Evolutionary conservation across 2,797 vertebrate species (phyloP).

Genomic region (Melanotaenia trifasciata): DNA sequence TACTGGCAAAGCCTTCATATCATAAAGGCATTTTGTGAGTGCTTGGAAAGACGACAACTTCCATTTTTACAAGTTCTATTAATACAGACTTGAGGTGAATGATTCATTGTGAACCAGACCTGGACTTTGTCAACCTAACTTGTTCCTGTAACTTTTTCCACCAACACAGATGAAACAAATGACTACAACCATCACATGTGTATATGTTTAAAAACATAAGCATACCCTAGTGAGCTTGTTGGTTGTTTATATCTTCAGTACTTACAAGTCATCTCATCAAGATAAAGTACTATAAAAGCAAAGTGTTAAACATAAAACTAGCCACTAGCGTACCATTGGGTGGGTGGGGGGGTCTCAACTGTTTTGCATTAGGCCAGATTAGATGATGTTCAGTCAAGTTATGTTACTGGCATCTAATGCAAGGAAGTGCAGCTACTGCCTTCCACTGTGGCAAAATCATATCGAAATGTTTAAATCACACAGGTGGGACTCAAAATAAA

Average conservation of each 20-base stretch:
- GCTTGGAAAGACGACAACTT: slow-evolving; percentile 68
- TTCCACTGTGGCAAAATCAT: slow-evolving; percentile 1
- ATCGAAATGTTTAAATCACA: slow-evolving; percentile 59
- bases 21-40: slow-evolving; percentile 62
- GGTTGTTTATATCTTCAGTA: slow-evolving; percentile 26
- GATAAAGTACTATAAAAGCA: slow-evolving; percentile 51
- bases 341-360: slow-evolving; percentile 25
- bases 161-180: slow-evolving; percentile 54
- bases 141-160: slow-evolving; percentile 75
- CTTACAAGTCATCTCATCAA: slow-evolving; percentile 38
- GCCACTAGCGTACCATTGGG: slow-evolving; percentile 33
- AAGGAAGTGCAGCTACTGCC: slow-evolving; percentile 39
- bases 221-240: slow-evolving; percentile 39
- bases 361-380: slow-evolving; percentile 53
- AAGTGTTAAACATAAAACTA: slow-evolving; percentile 32
- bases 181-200: slow-evolving; percentile 42
- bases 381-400: slow-evolving; percentile 59
- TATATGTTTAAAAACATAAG: slow-evolving; percentile 50
- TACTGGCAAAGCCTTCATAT: slow-evolving; percentile 56
- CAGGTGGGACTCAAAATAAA: slow-evolving; percentile 57
- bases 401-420: slow-evolving; percentile 63
- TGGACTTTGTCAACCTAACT: slow-evolving; percentile 65
- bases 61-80: slow-evolving; percentile 79
- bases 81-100: slow-evolving; percentile 71
- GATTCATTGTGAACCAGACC: slow-evolving; percentile 76